Percentiles rank a stretch among this genome's conserved stretches.
Conservation (phyloP, 1,140 invertebrate genomes). For the Lepidotrigona ventralis region DNA sequence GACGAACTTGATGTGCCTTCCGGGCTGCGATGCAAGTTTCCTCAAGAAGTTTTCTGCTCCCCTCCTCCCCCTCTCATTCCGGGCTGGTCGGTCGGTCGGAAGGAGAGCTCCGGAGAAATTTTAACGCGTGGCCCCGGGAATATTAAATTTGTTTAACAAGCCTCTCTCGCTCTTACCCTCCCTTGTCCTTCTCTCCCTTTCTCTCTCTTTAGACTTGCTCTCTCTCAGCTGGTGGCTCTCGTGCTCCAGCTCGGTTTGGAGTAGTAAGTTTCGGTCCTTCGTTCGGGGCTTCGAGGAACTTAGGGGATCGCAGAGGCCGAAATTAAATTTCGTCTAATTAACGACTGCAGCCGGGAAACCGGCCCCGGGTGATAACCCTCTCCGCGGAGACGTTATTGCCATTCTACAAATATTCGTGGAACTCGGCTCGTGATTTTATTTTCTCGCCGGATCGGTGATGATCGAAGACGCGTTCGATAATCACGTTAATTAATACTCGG, state of each 20-base stretch:
- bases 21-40: constrained; percentile 74
- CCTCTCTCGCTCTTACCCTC: constrained; percentile 21
- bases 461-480: neutral
- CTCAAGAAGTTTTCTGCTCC: constrained; percentile 66
- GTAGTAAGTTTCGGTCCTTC: constrained; percentile 41
- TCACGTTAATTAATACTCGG: neutral
- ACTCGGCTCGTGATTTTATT: constrained; percentile 22
- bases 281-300: constrained; percentile 11
- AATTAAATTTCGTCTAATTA: constrained; percentile 74
- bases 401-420: constrained; percentile 6
- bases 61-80: too few relatives aligned
- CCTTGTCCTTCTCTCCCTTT: neutral
- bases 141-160: constrained; percentile 78
- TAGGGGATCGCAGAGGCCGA: constrained; percentile 47
- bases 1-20: constrained; percentile 75
- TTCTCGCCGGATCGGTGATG: neutral
- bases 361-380: constrained; percentile 29
- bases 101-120: constrained; percentile 6
- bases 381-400: constrained; percentile 25
- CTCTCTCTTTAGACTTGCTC: neutral
- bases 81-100: too few relatives aligned
- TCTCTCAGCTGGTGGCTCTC: neutral
- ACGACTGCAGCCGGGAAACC: constrained; percentile 34
- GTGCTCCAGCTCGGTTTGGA: constrained; percentile 3
- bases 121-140: constrained; percentile 56